Evolutionary conservation across 92 coral and sea anemone species (phyloP).

Genomic region (Hydrozoanthus gracilis): DNA sequence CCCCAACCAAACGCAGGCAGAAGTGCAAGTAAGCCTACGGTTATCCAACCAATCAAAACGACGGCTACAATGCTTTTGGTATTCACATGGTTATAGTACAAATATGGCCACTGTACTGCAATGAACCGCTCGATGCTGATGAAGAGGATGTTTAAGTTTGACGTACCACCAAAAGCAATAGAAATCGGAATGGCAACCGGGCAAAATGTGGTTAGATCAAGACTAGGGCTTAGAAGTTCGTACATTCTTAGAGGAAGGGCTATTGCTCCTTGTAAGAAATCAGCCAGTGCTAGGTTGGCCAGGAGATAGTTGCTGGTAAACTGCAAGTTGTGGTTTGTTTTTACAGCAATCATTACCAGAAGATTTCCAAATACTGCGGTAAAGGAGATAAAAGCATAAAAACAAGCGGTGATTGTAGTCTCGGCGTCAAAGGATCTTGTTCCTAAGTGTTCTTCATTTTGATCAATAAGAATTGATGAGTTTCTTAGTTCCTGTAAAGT

Average conservation of each 20-base stretch:
- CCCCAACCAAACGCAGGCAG: conserved; percentile 72
- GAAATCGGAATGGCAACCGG: conserved; percentile 64
- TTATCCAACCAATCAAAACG: conserved; percentile 54
- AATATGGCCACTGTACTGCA: conserved; percentile 75
- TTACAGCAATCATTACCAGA: conserved; percentile 70
- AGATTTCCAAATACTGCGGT: conserved; percentile 69
- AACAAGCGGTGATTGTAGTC: conserved; percentile 38
- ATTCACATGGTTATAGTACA: conserved; percentile 63
- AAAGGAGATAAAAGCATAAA: conserved; percentile 56
- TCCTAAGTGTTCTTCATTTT: neutral
- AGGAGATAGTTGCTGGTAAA: conserved; percentile 72
- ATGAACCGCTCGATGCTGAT: conserved; percentile 78
- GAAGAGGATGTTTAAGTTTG: conserved; percentile 70
- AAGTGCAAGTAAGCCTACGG: conserved; percentile 54
- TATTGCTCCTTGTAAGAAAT: conserved; percentile 72
- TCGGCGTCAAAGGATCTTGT: conserved; percentile 15
- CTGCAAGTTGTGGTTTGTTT: conserved; percentile 56
- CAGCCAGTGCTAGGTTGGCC: conserved; percentile 75
- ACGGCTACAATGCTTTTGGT: conserved; percentile 41
- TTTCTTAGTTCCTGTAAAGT: neutral
- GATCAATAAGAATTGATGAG: neutral
- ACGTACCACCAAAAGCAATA: conserved; percentile 78
- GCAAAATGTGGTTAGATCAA: conserved; percentile 46
- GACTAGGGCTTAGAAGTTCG: conserved; percentile 43
- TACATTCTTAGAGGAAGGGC: conserved; percentile 74